Evolutionary conservation across 2,888 invertebrate species (phyloP).

Genomic region (Melanophora roralis): DNA sequence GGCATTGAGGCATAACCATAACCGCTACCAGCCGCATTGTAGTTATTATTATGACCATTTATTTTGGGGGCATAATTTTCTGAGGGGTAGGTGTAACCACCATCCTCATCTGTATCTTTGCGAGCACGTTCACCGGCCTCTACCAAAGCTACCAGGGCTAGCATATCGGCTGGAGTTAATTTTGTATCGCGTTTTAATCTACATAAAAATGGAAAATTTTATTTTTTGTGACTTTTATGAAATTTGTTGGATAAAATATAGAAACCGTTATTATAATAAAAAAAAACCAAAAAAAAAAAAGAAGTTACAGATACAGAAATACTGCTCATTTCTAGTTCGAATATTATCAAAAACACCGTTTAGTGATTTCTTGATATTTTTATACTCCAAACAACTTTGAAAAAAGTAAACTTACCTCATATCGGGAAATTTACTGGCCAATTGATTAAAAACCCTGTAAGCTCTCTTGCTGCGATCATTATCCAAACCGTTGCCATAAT

Average conservation of each 20-base stretch:
- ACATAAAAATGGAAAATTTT: background rate
- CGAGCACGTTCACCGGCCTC: conserved; percentile 76
- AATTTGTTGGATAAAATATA: too few species aligned
- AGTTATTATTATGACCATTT: conserved; percentile 54
- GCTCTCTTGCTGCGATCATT: conserved; percentile 75
- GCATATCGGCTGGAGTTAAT: conserved; percentile 76
- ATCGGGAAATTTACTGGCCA: conserved; percentile 69
- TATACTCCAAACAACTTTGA: too few species aligned
- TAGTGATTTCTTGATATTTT: too few species aligned
- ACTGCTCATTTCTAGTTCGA: too few species aligned
- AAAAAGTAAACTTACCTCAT: conserved; percentile 71
- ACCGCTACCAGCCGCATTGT: conserved; percentile 44
- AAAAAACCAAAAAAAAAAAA: too few species aligned
- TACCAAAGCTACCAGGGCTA: conserved; percentile 75
- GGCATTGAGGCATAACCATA: conserved; percentile 64
- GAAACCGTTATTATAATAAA: too few species aligned
- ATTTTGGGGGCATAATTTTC: conserved; percentile 62
- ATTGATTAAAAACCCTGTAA: conserved; percentile 70
- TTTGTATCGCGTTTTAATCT: conserved; percentile 76
- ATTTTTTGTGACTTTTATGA: too few species aligned
- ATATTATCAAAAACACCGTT: too few species aligned
- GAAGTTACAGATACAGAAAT: too few species aligned
- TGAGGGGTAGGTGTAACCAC: conserved; percentile 60
- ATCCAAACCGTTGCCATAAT: conserved; percentile 68
- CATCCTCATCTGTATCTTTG: conserved; percentile 72